Base-by-base conservation (phyloP, 2,888 invertebrate species). In the Drosophila percnosoma region DNA sequence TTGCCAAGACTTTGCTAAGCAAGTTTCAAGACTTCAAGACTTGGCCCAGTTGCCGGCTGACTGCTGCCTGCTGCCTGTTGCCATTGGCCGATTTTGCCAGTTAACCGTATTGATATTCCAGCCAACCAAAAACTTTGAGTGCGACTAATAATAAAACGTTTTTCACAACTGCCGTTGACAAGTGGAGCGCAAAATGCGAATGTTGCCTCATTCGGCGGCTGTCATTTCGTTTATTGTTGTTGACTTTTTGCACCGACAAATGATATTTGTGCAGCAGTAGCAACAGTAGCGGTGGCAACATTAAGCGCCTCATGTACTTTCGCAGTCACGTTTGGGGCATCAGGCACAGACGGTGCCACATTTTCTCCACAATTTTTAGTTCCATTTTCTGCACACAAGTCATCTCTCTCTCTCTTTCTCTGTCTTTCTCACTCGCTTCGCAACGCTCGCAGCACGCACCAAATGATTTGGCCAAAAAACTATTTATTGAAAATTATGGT, bases 401-500 rank as follows among this genome's bases (percentile, higher is more conserved):
- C n/a, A 21, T n/a, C n/a, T n/a, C 2, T 1, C 11, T 58, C 38
- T 15, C 31, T n/a, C 2, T 2, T 6, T 58, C 60, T 6, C 21
- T 13, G 21, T 42, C 1, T 11, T 3, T 27, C 38, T 10, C n/a
- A 2, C 4, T 4, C 1, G 2, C 7, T 15, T 45, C 24, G 55
- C 73, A 69, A 81, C 70, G 73, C 77, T 75, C 68, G 42, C 58
- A 65, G 72, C 75, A 83, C 88, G 77, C 70, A 70, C 74, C 81
- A 83, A 88, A 86, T 88, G 68, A 85, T 88, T 81, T 72, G 73
- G 70, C 80, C 65, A 27, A 70, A 78, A 67, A 86, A 86, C 85
- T 88, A 86, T 88, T 88, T 88, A 86, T 86, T 88, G 87, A 86
- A 86, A 86, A 86, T 88, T 88, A 88, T 83, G 70, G 82, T 83